A percentile compares a stretch with the other conserved stretches of the same genome.
Conservation (phyloP, 2,888 invertebrate genomes). For the Pyrgus malvae region DNA sequence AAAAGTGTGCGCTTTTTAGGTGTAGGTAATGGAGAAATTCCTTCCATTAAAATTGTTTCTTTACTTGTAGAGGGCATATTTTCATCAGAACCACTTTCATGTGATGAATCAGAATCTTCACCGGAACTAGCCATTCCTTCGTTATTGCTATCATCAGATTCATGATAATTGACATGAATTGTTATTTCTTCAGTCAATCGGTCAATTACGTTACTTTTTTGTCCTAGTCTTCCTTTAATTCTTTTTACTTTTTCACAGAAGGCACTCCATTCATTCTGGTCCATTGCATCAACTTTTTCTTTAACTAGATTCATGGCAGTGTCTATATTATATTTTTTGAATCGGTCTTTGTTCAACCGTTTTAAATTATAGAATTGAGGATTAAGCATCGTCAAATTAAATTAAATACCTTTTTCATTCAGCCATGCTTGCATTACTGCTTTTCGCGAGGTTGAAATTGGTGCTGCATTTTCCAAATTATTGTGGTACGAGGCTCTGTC, state of each 20-base stretch:
- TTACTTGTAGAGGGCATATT: too few species aligned
- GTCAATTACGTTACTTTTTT: not conserved
- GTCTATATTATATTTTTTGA: conserved; percentile 31
- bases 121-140: not conserved
- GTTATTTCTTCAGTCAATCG: not conserved
- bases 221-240: not conserved
- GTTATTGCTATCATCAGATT: too few species aligned
- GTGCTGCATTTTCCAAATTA: conserved; percentile 28
- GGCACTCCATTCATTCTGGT: not conserved
- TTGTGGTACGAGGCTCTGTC: conserved; percentile 41
- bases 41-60: too few species aligned
- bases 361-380: conserved; percentile 36
- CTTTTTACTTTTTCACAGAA: not conserved
- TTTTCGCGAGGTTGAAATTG: conserved; percentile 32
- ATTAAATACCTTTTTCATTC: conserved; percentile 29
- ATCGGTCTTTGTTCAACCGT: too few species aligned
- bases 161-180: not conserved
- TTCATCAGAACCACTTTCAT: too few species aligned
- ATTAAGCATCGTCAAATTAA: conserved; percentile 27
- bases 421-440: conserved; percentile 34
- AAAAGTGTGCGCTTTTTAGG: too few species aligned
- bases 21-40: too few species aligned
- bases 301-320: not conserved
- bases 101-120: not conserved
- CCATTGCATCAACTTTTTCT: conserved; percentile 33